These are phyloP conservation scores for Opisthocomus hoazin DNA, from an alignment of 2,113 vertebrate genomes.

Conservation along the genomic window DNA sequence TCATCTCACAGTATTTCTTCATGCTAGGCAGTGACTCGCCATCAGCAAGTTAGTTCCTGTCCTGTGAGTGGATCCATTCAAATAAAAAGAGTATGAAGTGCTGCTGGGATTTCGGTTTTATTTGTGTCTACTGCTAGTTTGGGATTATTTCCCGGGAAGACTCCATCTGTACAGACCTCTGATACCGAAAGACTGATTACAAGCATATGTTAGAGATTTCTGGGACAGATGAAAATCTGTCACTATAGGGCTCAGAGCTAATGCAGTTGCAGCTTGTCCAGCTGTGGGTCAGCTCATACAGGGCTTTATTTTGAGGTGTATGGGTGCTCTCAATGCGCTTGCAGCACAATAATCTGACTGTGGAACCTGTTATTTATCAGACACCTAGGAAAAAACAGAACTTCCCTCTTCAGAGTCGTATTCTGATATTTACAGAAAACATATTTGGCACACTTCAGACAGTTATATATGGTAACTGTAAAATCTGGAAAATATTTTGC, in stretches of 20 bases:
- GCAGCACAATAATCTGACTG: background rate
- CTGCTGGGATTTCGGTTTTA: slow-evolving; percentile 20
- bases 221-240: slow-evolving; percentile 22
- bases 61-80: background rate
- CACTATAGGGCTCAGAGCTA: background rate
- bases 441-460: background rate
- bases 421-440: background rate
- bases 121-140: slow-evolving; percentile 6
- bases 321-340: background rate
- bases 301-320: background rate
- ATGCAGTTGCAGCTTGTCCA: background rate
- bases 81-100: background rate
- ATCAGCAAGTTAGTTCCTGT: background rate
- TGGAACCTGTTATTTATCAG: background rate
- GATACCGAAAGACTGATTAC: slow-evolving; percentile 28
- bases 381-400: background rate
- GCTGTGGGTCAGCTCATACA: background rate
- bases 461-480: background rate
- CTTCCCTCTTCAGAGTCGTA: background rate
- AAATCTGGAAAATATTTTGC: background rate
- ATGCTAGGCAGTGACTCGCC: background rate
- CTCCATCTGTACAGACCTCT: slow-evolving; percentile 14
- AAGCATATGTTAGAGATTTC: slow-evolving; percentile 45
- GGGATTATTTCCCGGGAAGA: slow-evolving; percentile 41
- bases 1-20: background rate